Evolutionary conservation across 2,888 invertebrate genomes (phyloP), one percentile per base, ranked within the genome.

Genomic region (Maniola hyperantus): DNA sequence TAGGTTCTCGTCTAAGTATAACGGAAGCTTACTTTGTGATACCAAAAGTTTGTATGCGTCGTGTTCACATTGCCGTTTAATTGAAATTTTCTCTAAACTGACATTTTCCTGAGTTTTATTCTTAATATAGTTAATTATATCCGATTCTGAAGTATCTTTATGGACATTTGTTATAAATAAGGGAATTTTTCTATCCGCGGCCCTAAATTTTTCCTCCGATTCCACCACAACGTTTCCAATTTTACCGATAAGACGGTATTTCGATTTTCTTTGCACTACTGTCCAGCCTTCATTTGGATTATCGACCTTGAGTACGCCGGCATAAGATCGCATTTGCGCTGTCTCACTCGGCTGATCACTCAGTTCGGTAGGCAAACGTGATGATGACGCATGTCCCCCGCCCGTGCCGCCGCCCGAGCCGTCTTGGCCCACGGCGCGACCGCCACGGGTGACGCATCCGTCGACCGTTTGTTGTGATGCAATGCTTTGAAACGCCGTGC

Each of bases 101-200:
- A 58, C 57, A 42, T 4, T 58, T 11, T 58, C 42, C 18, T 58
- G 6, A 11, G 57, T 58, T 42, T 58, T 58, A 1, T 34, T 10
- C 11, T 7, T 26, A 4, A 44, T 58, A 20, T 58, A 58, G 11
- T 58, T 15, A 15, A 44, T 58, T 58, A 58, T 42, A 42, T 58
- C 61, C 20, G 46, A 46, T 64, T 64, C 53, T 13, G 55, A 6
- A 2, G 68, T 65, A 26, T 68, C 55, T 62, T 65, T 65, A 62
- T 68, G 68, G 13, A 68, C 62, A 2, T 68, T 68, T 15, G 62
- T 62, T 34, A 68, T 65, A 58, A 68, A 65, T 42, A 65, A 44
- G 34, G 59, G 54, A 63, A 65, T 57, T 26, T 68, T 65, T 10
- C 33, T 51, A 36, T 68, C 65, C 1, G 68, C 68, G 18, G 63